phyloP scores from a whole-genome alignment of 1,140 invertebrate species.

The Drosophila orosa region DNA sequence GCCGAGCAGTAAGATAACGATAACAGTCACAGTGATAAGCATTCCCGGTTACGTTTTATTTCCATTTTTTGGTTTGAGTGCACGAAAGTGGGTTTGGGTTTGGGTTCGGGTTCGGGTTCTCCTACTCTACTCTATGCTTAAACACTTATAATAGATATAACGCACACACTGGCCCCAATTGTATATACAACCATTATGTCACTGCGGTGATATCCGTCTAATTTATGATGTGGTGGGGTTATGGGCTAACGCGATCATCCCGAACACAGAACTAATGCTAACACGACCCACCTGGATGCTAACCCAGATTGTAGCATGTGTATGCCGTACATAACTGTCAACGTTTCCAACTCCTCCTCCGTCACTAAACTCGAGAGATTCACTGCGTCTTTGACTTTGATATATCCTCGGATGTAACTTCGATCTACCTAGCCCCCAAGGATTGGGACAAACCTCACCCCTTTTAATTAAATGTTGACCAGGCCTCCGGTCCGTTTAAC shows the following conservation, averaged over 20 bases:
- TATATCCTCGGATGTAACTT: slow-evolving; percentile 5
- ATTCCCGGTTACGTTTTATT: slow-evolving; percentile 25
- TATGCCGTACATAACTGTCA: slow-evolving; percentile 66
- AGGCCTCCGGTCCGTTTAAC: slow-evolving; percentile 7
- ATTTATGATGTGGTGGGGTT: slow-evolving; percentile 32
- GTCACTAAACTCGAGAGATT: slow-evolving; percentile 57
- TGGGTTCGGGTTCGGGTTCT: slow-evolving; percentile 8
- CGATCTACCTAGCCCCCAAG: background rate
- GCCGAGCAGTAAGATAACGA: slow-evolving; percentile 63
- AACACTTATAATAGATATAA: slow-evolving; percentile 7
- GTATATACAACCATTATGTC: slow-evolving; percentile 14
- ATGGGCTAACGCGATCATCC: slow-evolving; percentile 17
- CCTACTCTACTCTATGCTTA: slow-evolving; percentile 6
- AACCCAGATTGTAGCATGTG: slow-evolving; percentile 65
- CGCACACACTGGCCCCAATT: background rate
- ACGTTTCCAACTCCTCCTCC: background rate
- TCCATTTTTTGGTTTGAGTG: slow-evolving; percentile 33
- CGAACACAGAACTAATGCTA: slow-evolving; percentile 43
- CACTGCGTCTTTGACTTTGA: slow-evolving; percentile 7
- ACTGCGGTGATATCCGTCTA: slow-evolving; percentile 14
- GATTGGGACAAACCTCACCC: background rate
- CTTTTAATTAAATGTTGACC: slow-evolving; percentile 53
- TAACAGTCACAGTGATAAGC: slow-evolving; percentile 49
- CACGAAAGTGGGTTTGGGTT: slow-evolving; percentile 11
- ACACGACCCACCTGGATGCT: slow-evolving; percentile 32